Percentiles rank a stretch among this genome's conserved stretches.
Evolutionary conservation across 2,797 vertebrate species (phyloP).

Genomic region (Acipenser ruthenus): DNA sequence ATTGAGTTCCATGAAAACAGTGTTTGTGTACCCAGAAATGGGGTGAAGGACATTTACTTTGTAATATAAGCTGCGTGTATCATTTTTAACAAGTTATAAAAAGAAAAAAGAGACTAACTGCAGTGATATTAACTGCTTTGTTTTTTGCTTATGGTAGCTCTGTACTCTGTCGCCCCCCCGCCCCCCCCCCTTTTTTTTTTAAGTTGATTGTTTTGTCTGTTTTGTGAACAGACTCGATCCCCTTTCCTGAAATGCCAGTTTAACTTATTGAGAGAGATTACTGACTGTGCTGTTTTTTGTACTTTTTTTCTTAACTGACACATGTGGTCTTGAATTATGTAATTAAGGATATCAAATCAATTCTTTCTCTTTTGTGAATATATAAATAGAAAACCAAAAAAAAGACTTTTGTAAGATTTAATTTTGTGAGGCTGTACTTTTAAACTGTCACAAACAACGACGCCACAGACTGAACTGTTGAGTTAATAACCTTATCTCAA

Average conservation of each 20-base stretch:
- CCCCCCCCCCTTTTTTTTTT: conserved; percentile 26
- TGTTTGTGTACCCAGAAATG: conserved; percentile 42
- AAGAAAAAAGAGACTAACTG: conserved; percentile 41
- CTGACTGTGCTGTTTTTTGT: conserved; percentile 76
- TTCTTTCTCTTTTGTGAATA: conserved; percentile 60
- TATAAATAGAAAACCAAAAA: conserved; percentile 35
- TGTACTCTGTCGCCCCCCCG: conserved; percentile 1
- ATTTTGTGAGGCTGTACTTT: no score
- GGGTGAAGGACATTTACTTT: conserved; percentile 38
- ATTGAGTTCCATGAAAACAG: conserved; percentile 50
- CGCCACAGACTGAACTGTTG: no score
- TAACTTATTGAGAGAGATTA: conserved; percentile 84
- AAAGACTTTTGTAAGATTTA: background rate
- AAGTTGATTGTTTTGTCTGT: conserved; percentile 50
- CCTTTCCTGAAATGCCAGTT: conserved; percentile 30
- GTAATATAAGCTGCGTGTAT: conserved; percentile 64
- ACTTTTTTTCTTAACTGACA: conserved; percentile 71
- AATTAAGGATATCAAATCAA: conserved; percentile 64
- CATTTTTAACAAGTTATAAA: conserved; percentile 34
- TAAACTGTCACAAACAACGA: no score
- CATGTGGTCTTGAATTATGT: conserved; percentile 68
- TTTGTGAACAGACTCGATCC: conserved; percentile 53
- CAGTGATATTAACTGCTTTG: conserved; percentile 49
- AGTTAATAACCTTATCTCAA: no score
- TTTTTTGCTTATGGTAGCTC: background rate